Evolutionary conservation across 2,888 invertebrate species (phyloP).

Genomic region (Pyralis farinalis): DNA sequence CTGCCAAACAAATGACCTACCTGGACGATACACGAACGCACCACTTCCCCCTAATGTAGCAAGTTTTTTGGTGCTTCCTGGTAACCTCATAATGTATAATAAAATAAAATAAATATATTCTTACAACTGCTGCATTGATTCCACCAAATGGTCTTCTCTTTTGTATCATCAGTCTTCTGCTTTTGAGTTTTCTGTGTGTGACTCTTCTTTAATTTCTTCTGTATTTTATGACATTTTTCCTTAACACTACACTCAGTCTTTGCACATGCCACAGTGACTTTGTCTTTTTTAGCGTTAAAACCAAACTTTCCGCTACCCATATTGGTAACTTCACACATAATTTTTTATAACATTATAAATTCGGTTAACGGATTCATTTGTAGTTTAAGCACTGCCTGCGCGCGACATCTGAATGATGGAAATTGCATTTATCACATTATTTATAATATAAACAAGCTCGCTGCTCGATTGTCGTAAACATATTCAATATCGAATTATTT

Average conservation of each 20-base stretch:
- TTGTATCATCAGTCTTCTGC: slow-evolving; percentile 39
- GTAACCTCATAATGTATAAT: neutral
- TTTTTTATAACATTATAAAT: slow-evolving; percentile 26
- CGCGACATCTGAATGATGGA: slow-evolving; percentile 37
- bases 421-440: slow-evolving; percentile 40
- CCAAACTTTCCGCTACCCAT: slow-evolving; percentile 75
- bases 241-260: slow-evolving; percentile 76
- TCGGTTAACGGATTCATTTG: neutral
- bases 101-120: slow-evolving; percentile 27
- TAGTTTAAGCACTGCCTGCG: slow-evolving; percentile 22
- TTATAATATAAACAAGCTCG: slow-evolving; percentile 42
- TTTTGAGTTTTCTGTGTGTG: slow-evolving; percentile 75
- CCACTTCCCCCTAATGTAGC: too few relatives aligned
- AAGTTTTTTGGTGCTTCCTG: too few relatives aligned
- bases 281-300: slow-evolving; percentile 65
- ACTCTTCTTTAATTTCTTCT: slow-evolving; percentile 76
- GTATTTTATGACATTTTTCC: slow-evolving; percentile 68
- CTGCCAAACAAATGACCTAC: too few relatives aligned
- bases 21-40: too few relatives aligned
- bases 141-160: slow-evolving; percentile 77
- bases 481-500: slow-evolving; percentile 66
- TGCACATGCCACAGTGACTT: slow-evolving; percentile 50
- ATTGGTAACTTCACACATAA: slow-evolving; percentile 47
- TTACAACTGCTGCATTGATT: slow-evolving; percentile 73
- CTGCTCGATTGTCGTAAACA: slow-evolving; percentile 61